These are phyloP conservation scores for Hypselothyrea guttata DNA, from an alignment of 2,888 invertebrate genomes.

Conservation along the genomic window DNA sequence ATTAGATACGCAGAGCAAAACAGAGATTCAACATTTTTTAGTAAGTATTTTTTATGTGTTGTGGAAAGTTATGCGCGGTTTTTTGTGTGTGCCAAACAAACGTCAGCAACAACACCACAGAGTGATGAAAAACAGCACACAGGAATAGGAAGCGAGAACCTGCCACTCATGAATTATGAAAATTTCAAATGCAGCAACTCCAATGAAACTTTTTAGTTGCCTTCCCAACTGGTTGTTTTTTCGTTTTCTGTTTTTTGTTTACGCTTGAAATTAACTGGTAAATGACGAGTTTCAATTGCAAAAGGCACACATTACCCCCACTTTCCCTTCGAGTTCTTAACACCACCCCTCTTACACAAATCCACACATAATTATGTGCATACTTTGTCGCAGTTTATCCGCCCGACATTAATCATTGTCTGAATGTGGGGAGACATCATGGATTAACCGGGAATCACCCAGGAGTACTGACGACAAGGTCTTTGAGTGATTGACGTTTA, in stretches of 20 bases:
- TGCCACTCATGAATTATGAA: conserved; percentile 70
- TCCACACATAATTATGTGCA: conserved; percentile 9
- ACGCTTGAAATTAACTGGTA: conserved; percentile 67
- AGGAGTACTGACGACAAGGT: too few species aligned
- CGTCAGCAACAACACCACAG: conserved; percentile 52
- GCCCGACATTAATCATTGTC: conserved; percentile 50
- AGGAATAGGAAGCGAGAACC: neutral
- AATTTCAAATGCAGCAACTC: conserved; percentile 55
- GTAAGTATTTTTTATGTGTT: conserved; percentile 19
- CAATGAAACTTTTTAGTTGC: conserved; percentile 56
- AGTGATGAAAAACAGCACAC: neutral
- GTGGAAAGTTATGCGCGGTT: conserved; percentile 46
- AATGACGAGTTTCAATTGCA: conserved; percentile 67
- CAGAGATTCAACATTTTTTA: conserved; percentile 59
- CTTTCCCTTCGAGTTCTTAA: neutral
- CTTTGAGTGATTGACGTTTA: too few species aligned
- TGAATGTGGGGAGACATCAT: conserved; percentile 45
- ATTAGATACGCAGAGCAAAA: conserved; percentile 63
- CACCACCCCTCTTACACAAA: neutral
- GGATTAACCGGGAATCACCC: neutral
- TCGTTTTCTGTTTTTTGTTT: conserved; percentile 41
- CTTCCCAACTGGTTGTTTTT: neutral
- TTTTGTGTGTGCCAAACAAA: conserved; percentile 62
- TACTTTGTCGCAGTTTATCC: conserved; percentile 18
- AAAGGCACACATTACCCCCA: conserved; percentile 34